Base-by-base conservation (phyloP, 2,797 vertebrate species). In the Intellagama lesueurii region DNA sequence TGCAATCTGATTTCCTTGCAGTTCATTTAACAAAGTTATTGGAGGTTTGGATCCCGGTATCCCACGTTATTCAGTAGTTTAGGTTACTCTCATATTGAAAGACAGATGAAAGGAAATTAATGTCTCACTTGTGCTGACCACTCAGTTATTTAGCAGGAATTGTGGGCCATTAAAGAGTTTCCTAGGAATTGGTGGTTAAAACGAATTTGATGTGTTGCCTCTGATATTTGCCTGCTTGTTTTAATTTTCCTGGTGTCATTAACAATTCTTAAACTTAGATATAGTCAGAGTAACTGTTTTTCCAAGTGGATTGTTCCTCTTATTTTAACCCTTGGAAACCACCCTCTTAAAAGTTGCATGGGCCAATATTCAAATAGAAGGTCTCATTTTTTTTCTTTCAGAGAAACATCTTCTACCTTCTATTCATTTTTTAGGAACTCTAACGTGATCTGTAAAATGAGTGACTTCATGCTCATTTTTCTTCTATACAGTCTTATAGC, bases 221-320 rank as follows among this genome's bases (percentile, higher is more conserved):
- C 85, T 93, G 94, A 93, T 92, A 92, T 92, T 94, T 92, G 92
- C 87, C 90, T 91, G 93, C 94, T 94, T 95, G 91, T 94, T 94
- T 94, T 95, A 94, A 92, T 79, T 93, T 89, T 87, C 86, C 88
- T 72, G 90, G 91, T 94, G 93, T 95, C 93, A 95, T 94, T 94
- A 95, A 94, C 93, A 93, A 91, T 92, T 94, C 94, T 94, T 94
- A 44, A 82, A 94, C 92, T 93, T 92, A 91, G 91, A 94, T 95
- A 91, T 93, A 94, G 95, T 95, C 95, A 94, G 93, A 24, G 89
- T 90, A 94, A 84, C 89, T 93, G 86, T 80, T 92, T 90, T 81
- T 93, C 92, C 92, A 92, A 91, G 92, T 89, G 88, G 90, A 85
- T 94, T 94, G 93, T 93, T 94, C 94, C 90, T 94, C 93, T 90